Percentiles rank a stretch among this genome's conserved stretches.
Evolutionary conservation across 2,888 invertebrate species (phyloP).

Genomic region (Drosophila prolongata): DNA sequence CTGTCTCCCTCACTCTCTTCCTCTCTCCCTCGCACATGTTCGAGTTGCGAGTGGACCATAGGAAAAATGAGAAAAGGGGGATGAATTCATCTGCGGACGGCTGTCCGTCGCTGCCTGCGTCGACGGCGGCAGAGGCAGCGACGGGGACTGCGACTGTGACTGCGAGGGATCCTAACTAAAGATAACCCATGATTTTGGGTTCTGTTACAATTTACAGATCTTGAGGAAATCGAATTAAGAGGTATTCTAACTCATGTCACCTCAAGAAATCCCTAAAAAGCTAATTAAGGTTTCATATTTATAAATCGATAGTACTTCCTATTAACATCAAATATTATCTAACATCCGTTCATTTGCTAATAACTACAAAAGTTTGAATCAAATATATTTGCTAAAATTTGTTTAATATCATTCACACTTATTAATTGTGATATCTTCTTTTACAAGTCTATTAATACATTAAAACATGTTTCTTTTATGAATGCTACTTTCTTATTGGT

Average conservation of each 20-base stretch:
- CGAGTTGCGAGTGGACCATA: slow-evolving; percentile 65
- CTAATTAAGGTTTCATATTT: too few species aligned
- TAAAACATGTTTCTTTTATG: too few species aligned
- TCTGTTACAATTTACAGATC: not conserved
- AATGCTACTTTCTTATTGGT: not conserved
- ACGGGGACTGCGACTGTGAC: slow-evolving; percentile 7
- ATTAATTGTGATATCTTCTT: too few species aligned
- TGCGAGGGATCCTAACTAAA: not conserved
- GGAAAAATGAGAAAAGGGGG: slow-evolving; percentile 63
- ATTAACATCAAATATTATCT: too few species aligned
- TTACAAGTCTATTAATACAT: too few species aligned
- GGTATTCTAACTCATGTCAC: not conserved
- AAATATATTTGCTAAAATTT: too few species aligned
- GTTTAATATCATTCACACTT: too few species aligned
- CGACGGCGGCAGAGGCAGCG: slow-evolving; percentile 10
- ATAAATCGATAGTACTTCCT: too few species aligned
- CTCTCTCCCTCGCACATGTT: slow-evolving; percentile 54
- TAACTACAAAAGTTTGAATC: too few species aligned
- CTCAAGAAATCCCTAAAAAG: too few species aligned
- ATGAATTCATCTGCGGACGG: slow-evolving; percentile 56
- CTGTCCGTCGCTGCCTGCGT: slow-evolving; percentile 34
- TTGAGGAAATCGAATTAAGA: not conserved
- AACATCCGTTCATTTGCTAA: too few species aligned
- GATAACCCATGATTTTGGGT: not conserved
- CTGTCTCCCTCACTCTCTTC: slow-evolving; percentile 11